Base-by-base conservation (phyloP, 2,797 vertebrate genomes). In the Poeciliopsis presidionis region DNA sequence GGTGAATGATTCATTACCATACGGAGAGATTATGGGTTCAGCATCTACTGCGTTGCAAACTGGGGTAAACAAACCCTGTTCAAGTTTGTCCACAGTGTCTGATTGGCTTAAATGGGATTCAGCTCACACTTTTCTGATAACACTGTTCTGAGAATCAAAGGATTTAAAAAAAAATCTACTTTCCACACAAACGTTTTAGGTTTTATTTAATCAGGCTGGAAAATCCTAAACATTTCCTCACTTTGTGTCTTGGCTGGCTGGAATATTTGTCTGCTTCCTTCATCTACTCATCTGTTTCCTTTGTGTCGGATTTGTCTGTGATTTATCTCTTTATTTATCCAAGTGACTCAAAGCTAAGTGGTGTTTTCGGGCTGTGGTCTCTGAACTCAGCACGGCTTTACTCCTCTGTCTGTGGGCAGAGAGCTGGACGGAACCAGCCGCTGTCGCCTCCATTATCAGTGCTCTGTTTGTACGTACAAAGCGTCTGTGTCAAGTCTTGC, bases 171-270 rank as follows among this genome's bases (percentile, higher is more conserved):
- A 33, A 33, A 5, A 39, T 72, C 65, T 46, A 69, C 51, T 69
- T 20, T 33, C 28, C 72, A 45, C 20, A 46, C 65, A 14, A 41
- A 36, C 6, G 7, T 20, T 65, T 67, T 67, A 5, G 20, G 7
- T 20, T 65, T 67, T 67, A 5, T 36, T 39, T 65, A 39, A 5
- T 18, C 53, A 22, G 80, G 22, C 72, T 18, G 69, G 59, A 76
- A 86, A 81, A 47, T 72, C 74, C 80, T 73, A 67, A 76, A 51
- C 30, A 39, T 71, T 76, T 84, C 82, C 53, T 80, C 51, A 7
- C 47, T 25, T 76, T 51, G 18, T 36, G 45, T 55, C 46, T 36
- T 4, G 33, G 22, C 61, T 43, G 45, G 57, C 11, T 45, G 3
- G 18, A 33, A 43, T 18, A 49, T 73, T 41, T 33, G 22, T 25